Conservation (phyloP, 1,140 invertebrate species). For the Apolygus lucorum region DNA sequence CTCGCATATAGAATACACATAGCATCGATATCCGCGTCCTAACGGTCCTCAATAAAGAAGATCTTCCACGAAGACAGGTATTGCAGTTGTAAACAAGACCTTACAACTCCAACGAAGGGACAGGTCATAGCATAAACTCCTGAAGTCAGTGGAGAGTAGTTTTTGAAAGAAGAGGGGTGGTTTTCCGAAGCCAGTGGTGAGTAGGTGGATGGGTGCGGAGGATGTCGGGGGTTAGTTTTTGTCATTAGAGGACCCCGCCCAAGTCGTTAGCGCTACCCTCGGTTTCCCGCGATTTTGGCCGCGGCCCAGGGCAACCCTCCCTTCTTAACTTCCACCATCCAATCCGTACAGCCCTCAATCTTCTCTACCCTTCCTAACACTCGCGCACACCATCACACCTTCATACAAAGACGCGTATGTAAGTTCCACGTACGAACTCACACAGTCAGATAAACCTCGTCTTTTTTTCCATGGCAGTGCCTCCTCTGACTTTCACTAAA, state of each 20-base stretch:
- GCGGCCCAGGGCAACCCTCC: not conserved
- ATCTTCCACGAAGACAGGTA: no score
- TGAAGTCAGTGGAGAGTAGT: no score
- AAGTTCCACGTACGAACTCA: not conserved
- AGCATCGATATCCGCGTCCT: no score
- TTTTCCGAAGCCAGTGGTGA: not conserved
- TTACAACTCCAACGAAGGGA: no score
- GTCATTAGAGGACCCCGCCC: conserved; percentile 10
- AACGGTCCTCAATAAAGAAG: no score
- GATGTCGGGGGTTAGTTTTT: conserved; percentile 9
- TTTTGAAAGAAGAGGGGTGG: not conserved
- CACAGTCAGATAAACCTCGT: not conserved
- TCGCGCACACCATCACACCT: not conserved
- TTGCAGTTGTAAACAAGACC: no score
- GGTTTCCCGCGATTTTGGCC: not conserved
- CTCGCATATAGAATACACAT: no score
- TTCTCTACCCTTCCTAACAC: not conserved
- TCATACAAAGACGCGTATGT: not conserved
- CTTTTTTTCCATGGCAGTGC: not conserved
- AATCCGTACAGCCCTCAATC: not conserved
- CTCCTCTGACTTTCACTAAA: not conserved
- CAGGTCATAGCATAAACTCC: no score
- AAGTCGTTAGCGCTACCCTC: conserved; percentile 2
- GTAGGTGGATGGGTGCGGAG: not conserved
- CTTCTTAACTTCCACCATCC: not conserved